Percentiles rank a stretch among this genome's conserved stretches.
Evolutionary conservation across 2,888 invertebrate species (phyloP).

Genomic region (Apoda limacodes): DNA sequence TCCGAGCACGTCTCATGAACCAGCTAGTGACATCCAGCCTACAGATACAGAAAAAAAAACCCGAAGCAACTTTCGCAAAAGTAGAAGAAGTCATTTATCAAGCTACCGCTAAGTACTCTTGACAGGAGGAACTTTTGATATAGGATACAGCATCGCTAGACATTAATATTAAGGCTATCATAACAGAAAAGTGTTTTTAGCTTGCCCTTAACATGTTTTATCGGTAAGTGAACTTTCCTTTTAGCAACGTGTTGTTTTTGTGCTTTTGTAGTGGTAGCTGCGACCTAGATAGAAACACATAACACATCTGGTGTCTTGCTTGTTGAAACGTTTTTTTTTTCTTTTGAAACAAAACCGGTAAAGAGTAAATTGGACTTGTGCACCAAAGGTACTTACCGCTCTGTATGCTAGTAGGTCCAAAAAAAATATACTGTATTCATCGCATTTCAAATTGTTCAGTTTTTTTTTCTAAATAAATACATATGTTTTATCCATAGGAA

Average conservation of each 20-base stretch:
- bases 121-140: slow-evolving; percentile 64
- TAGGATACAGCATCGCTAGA: slow-evolving; percentile 57
- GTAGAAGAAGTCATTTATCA: slow-evolving; percentile 66
- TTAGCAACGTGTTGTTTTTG: slow-evolving; percentile 37
- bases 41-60: slow-evolving; percentile 43
- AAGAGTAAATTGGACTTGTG: background rate
- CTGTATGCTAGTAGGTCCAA: too few species aligned
- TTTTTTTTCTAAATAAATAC: too few species aligned
- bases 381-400: too few species aligned
- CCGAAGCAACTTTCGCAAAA: slow-evolving; percentile 51
- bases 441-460: too few species aligned
- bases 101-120: slow-evolving; percentile 62
- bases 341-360: background rate
- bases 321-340: slow-evolving; percentile 15
- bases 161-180: slow-evolving; percentile 67
- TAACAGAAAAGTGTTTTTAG: slow-evolving; percentile 52
- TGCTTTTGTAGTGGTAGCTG: slow-evolving; percentile 19
- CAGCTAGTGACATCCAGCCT: slow-evolving; percentile 31
- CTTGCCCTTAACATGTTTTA: slow-evolving; percentile 54
- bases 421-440: too few species aligned
- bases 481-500: too few species aligned
- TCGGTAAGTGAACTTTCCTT: slow-evolving; percentile 50
- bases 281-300: slow-evolving; percentile 30
- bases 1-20: slow-evolving; percentile 25
- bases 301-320: slow-evolving; percentile 23